phyloP scores from a whole-genome alignment of 2,888 invertebrate species.

The Agapostemon virescens region DNA sequence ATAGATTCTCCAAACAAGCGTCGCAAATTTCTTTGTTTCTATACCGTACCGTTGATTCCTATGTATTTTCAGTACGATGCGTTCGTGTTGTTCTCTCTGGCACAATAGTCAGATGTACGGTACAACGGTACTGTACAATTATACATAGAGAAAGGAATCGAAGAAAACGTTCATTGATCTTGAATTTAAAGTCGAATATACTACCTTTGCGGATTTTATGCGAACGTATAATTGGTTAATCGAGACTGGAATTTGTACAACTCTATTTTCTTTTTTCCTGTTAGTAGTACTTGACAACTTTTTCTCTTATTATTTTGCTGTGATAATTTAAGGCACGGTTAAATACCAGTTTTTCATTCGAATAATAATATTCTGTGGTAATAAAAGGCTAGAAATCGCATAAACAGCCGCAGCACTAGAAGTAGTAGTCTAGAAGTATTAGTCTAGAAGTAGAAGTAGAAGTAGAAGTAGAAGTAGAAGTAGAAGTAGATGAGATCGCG shows the following conservation, averaged over 20 bases:
- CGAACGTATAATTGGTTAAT: neutral
- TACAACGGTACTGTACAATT: neutral
- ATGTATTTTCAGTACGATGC: constrained; percentile 39
- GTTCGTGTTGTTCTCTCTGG: constrained; percentile 21
- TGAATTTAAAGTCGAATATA: neutral
- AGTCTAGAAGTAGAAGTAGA: too few species aligned
- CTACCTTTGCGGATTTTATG: neutral
- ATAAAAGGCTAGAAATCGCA: too few species aligned
- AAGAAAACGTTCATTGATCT: neutral
- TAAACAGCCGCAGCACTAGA: neutral
- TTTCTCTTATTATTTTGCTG: too few species aligned
- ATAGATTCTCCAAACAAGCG: neutral
- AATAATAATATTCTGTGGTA: too few species aligned
- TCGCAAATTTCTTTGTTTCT: constrained; percentile 41
- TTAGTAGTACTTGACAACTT: too few species aligned
- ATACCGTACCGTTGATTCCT: constrained; percentile 6
- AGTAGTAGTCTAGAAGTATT: too few species aligned
- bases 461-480: too few species aligned
- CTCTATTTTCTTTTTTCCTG: too few species aligned
- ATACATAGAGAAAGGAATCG: neutral
- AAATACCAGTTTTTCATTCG: too few species aligned
- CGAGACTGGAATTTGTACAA: too few species aligned
- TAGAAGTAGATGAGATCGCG: neutral
- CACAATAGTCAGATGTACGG: neutral
- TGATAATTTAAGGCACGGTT: too few species aligned